Base-by-base conservation (phyloP, 2,113 vertebrate species). In the Ginglymostoma cirratum region DNA sequence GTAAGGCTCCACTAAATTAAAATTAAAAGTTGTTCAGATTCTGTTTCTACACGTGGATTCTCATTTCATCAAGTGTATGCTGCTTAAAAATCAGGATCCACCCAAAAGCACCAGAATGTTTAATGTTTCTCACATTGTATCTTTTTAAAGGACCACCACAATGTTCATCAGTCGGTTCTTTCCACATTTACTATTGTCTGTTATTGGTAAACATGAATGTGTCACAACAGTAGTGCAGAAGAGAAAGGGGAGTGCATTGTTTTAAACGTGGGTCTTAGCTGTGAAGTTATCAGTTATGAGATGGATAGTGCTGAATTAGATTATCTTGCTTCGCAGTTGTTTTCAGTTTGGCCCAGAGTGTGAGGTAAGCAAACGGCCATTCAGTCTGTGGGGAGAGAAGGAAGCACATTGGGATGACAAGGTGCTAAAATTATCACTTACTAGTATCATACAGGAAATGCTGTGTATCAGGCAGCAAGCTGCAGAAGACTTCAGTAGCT, bases 391-490 rank as follows among this genome's bases (percentile, higher is more conserved):
- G 45, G 94, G 5, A 45, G 94, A 30, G 42, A 72, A 95, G 94
- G 94, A 95, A 72, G 67, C 69, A 52, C 38, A 38, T 72, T 4
- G 69, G 42, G 94, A 72, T 72, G 94, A 95, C 38, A 34, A 76
- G 34, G 52, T 65, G 24, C 87, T 90, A 90, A 55, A 76, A 72
- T 95, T 48, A 95, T 27, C 94, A 95, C 94, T 95, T 30, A 34
- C 27, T 72, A 15, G 24, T 95, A 95, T 95, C 94, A 72, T 30
- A 95, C 67, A 95, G 94, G 94, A 95, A 95, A 52, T 72, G 94
- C 69, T 95, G 27, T 95, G 24, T 61, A 5, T 23, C 55, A 90
- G 52, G 86, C 93, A 42, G 67, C 93, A 95, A 69, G 67, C 42
- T 76, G 67, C 94, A 72, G 94, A 72, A 72, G 42, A 72, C 42